Conservation (phyloP, 35 echinoderm and acorn worm genomes). For the Heliocidaris tuberculata region DNA sequence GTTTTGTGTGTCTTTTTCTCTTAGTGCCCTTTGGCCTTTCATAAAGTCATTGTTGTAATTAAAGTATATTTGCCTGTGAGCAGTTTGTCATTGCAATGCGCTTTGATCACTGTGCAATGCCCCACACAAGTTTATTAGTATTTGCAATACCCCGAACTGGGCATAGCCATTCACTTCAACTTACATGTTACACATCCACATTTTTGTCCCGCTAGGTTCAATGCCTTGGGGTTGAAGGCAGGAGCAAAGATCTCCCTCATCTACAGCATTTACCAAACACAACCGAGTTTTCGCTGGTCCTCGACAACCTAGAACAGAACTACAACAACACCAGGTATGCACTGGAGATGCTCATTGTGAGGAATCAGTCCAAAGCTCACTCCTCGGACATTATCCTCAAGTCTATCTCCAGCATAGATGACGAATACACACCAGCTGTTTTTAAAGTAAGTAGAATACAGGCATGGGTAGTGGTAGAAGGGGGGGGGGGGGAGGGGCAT, state of each 20-base stretch:
- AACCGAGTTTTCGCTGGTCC: constrained; percentile 60
- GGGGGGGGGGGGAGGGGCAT: no score
- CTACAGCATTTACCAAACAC: constrained; percentile 68
- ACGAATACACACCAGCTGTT: constrained; percentile 75
- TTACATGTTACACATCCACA: not conserved
- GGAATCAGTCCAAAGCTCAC: constrained; percentile 10
- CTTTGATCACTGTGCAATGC: no score
- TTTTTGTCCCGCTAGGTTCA: constrained; percentile 18
- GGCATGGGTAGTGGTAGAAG: not conserved
- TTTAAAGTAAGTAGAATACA: constrained; percentile 50
- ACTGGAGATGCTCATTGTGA: constrained; percentile 52
- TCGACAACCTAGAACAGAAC: constrained; percentile 47
- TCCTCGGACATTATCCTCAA: constrained; percentile 13
- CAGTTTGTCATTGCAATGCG: no score
- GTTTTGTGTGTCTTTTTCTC: no score
- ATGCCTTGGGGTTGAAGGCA: constrained; percentile 38
- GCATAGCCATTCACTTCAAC: no score
- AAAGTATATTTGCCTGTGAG: no score
- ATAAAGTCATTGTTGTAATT: no score
- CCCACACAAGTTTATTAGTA: no score
- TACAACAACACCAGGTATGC: constrained; percentile 57
- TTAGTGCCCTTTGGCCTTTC: no score
- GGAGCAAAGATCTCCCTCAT: constrained; percentile 50
- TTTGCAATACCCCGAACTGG: no score
- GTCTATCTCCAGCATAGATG: constrained; percentile 57